Percentiles rank a stretch among this genome's conserved stretches.
These are phyloP conservation scores for Bufo gargarizans DNA, from an alignment of 2,113 vertebrate species.

Conservation along the genomic window DNA sequence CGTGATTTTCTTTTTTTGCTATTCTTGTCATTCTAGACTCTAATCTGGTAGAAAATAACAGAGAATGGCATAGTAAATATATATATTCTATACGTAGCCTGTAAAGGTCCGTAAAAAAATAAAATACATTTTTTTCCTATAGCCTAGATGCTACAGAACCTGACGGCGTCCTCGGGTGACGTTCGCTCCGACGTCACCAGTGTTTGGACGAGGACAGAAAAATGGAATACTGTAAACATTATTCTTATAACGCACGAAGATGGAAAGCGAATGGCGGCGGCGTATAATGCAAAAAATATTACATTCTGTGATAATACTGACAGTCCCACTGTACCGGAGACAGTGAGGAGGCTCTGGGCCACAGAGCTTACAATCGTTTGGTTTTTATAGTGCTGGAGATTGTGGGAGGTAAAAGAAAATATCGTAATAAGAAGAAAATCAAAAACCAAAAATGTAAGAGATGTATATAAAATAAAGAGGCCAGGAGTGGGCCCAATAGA, in stretches of 20 bases:
- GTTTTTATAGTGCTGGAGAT: neutral
- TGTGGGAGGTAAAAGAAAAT: neutral
- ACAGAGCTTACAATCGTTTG: neutral
- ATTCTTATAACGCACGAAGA: neutral
- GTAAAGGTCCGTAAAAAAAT: neutral
- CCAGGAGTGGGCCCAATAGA: neutral
- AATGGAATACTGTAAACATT: neutral
- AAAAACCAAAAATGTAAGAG: neutral
- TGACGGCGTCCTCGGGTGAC: neutral
- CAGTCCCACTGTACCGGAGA: neutral
- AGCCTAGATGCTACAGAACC: neutral
- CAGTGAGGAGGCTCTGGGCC: neutral
- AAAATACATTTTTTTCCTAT: neutral
- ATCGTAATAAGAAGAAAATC: neutral
- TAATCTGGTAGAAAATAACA: neutral
- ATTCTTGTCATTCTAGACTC: neutral
- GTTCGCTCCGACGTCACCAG: neutral
- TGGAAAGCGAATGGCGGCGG: neutral
- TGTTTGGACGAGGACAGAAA: neutral
- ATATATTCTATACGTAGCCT: neutral
- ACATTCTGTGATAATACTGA: neutral
- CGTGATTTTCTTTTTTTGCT: neutral
- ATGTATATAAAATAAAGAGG: neutral
- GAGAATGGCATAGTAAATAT: neutral
- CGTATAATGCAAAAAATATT: neutral